These are phyloP conservation scores for Dynastes grantii DNA, from an alignment of 2,888 invertebrate genomes.

Conservation along the genomic window DNA sequence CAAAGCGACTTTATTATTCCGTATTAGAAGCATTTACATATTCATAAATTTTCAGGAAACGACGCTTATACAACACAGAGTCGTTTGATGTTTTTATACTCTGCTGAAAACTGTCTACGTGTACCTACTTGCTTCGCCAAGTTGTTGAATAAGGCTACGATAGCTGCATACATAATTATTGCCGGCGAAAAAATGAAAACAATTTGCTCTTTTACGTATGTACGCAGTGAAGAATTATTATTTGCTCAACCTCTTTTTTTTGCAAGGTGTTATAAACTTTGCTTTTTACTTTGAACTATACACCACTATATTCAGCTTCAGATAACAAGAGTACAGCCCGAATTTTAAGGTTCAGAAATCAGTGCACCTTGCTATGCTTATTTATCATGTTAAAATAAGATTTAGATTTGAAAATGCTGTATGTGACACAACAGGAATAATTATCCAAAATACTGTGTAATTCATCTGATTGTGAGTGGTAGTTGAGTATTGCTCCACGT, in stretches of 20 bases:
- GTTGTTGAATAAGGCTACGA: conserved; percentile 22
- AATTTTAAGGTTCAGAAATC: no score
- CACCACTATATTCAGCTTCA: no score
- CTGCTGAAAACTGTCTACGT: conserved; percentile 23
- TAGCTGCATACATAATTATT: conserved; percentile 26
- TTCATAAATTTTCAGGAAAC: conserved; percentile 43
- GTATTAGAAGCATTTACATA: conserved; percentile 41
- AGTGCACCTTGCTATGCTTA: no score
- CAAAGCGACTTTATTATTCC: conserved; percentile 45
- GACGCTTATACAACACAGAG: conserved; percentile 7
- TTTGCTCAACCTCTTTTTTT: background rate
- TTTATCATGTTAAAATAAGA: no score
- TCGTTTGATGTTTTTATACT: conserved; percentile 30
- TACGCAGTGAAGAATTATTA: background rate
- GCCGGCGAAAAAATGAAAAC: background rate
- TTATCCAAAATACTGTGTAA: no score
- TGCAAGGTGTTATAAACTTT: background rate
- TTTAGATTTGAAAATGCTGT: no score
- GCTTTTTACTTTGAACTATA: background rate
- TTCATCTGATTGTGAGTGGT: no score
- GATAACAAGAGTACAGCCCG: no score
- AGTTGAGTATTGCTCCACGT: no score
- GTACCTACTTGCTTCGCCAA: conserved; percentile 27
- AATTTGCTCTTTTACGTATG: background rate
- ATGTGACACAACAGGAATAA: no score